Evolutionary conservation across 2,888 invertebrate species (phyloP).

Genomic region (Nesidiocoris tenuis): DNA sequence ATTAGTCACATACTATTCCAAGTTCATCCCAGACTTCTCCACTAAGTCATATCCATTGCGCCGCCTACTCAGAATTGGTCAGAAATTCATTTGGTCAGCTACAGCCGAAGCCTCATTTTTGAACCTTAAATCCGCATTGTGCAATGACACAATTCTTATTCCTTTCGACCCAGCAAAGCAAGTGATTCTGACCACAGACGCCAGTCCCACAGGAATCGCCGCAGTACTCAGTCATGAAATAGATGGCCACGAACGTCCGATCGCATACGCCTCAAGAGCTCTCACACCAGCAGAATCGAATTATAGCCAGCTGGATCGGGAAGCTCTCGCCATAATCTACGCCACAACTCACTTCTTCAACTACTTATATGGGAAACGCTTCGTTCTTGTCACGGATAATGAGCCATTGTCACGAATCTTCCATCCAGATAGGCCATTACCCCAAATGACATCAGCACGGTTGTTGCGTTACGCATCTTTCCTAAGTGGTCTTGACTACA

Average conservation of each 20-base stretch:
- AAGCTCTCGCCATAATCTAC: constrained; percentile 45
- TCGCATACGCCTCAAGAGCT: constrained; percentile 40
- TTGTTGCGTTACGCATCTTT: constrained; percentile 45
- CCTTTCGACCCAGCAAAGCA: constrained; percentile 49
- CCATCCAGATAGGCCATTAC: constrained; percentile 25
- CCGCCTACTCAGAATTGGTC: constrained; percentile 43
- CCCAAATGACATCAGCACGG: constrained; percentile 40
- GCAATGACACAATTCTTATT: constrained; percentile 48
- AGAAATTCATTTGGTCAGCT: constrained; percentile 8
- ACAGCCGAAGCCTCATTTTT: constrained; percentile 44
- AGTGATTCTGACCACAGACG: constrained; percentile 47
- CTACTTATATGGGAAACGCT: constrained; percentile 41
- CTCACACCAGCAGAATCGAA: constrained; percentile 37
- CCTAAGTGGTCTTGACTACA: constrained; percentile 18
- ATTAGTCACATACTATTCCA: constrained; percentile 47
- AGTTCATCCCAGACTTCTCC: constrained; percentile 41
- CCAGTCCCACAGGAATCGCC: constrained; percentile 42
- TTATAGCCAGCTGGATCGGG: constrained; percentile 47
- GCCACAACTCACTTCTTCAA: constrained; percentile 44
- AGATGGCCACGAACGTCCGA: constrained; percentile 45
- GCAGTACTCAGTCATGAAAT: constrained; percentile 45
- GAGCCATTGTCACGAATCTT: constrained; percentile 41
- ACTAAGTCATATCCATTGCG: constrained; percentile 46
- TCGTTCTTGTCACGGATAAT: constrained; percentile 42
- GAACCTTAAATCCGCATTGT: constrained; percentile 49